Evolutionary conservation across 2,113 vertebrate genomes (phyloP).

Genomic region (Solea senegalensis): DNA sequence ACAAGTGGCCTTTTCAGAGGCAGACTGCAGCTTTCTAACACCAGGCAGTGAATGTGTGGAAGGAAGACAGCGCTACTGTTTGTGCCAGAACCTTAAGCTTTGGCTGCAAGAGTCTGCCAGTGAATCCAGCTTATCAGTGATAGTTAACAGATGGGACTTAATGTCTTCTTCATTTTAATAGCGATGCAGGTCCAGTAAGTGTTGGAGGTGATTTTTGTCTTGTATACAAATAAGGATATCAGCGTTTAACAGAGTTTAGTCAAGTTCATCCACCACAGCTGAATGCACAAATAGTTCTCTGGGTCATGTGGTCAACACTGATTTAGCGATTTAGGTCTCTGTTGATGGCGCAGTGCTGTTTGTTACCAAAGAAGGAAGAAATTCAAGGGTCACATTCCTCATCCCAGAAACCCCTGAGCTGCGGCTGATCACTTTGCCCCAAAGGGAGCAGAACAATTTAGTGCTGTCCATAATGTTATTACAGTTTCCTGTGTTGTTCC

Average conservation of each 20-base stretch:
- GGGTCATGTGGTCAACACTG: conserved; percentile 63
- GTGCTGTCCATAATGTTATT: conserved; percentile 8
- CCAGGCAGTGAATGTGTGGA: conserved; percentile 19
- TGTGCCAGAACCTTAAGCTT: conserved; percentile 43
- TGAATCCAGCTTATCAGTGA: conserved; percentile 33
- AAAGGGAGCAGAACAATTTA: conserved; percentile 21
- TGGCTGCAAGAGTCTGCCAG: conserved; percentile 21
- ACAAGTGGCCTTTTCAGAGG: conserved; percentile 52
- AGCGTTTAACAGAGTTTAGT: too few relatives aligned
- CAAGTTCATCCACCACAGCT: conserved; percentile 41
- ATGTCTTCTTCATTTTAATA: conserved; percentile 19
- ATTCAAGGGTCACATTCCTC: conserved; percentile 60
- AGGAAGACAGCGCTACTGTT: conserved; percentile 12
- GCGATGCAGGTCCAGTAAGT: not conserved
- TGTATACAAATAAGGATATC: too few relatives aligned
- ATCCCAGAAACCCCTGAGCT: conserved; percentile 24
- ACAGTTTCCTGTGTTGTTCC: conserved; percentile 16
- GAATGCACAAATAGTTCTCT: conserved; percentile 56
- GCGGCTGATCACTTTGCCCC: conserved; percentile 20
- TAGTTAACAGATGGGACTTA: conserved; percentile 43
- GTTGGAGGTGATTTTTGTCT: not conserved
- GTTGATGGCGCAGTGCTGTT: conserved; percentile 51
- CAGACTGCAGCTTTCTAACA: conserved; percentile 49
- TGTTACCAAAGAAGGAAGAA: conserved; percentile 74
- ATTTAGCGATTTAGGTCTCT: conserved; percentile 55